A percentile compares a stretch with the other conserved stretches of the same genome.
phyloP scores from a whole-genome alignment of 2,888 invertebrate species.

The Siphlonurus alternatus region DNA sequence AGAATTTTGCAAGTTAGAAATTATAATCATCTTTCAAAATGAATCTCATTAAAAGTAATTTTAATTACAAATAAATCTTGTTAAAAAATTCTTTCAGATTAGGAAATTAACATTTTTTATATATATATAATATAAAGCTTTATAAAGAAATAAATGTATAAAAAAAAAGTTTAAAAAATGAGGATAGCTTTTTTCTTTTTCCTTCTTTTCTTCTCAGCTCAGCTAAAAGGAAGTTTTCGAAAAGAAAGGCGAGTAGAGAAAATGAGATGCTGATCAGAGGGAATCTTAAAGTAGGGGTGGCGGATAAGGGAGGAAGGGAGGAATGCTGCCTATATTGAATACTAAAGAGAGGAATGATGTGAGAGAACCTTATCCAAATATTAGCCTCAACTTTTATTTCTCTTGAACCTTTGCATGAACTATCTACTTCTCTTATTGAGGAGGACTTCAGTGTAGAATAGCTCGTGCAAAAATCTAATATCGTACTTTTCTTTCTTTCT shows the following conservation, averaged over 20 bases:
- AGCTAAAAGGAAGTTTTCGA: background rate
- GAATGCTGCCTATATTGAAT: background rate
- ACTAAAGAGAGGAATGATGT: background rate
- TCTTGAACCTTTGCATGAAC: background rate
- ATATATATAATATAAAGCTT: no score
- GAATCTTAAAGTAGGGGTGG: background rate
- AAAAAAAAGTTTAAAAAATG: background rate
- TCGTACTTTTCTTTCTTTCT: background rate
- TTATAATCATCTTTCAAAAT: no score
- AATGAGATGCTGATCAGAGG: background rate
- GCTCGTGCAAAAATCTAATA: background rate
- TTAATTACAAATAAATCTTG: no score
- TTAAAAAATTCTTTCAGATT: no score
- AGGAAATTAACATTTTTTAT: no score
- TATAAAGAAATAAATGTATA: no score
- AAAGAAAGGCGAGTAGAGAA: background rate
- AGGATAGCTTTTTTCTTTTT: background rate
- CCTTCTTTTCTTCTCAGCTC: background rate
- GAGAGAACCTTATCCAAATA: constrained; percentile 4
- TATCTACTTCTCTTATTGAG: background rate
- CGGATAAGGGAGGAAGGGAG: background rate
- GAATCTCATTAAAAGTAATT: no score
- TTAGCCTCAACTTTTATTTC: constrained; percentile 1
- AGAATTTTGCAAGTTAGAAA: no score
- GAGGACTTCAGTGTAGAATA: background rate